phyloP scores from a whole-genome alignment of 2,113 vertebrate genomes.

The Solenodon paradoxus region DNA sequence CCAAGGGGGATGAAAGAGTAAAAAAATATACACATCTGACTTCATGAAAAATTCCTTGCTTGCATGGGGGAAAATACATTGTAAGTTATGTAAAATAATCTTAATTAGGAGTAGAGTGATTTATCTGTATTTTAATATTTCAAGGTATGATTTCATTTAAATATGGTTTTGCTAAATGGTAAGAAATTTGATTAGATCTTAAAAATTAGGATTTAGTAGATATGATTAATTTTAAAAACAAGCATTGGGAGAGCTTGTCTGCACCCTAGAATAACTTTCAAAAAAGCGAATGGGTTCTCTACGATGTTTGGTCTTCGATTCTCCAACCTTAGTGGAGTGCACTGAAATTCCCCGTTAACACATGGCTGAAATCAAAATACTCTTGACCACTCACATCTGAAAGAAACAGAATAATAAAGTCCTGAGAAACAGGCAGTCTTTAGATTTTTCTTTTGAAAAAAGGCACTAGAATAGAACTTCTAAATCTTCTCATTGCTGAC shows the following conservation, averaged over 20 bases:
- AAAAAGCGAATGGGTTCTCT: neutral
- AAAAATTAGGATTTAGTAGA: constrained; percentile 20
- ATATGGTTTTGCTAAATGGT: constrained; percentile 7
- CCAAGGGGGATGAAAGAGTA: neutral
- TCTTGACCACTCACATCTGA: neutral
- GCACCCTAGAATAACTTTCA: constrained; percentile 3
- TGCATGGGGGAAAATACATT: neutral
- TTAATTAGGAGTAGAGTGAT: neutral
- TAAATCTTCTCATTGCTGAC: constrained; percentile 40
- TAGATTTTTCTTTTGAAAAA: constrained; percentile 45
- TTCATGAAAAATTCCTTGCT: neutral
- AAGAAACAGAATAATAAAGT: constrained; percentile 22
- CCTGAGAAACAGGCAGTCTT: constrained; percentile 37
- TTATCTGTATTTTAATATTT: constrained; percentile 33
- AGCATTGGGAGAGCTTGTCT: neutral
- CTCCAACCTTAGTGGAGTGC: neutral
- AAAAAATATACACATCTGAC: neutral
- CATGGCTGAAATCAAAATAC: constrained; percentile 27
- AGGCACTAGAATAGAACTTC: constrained; percentile 33
- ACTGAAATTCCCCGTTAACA: constrained; percentile 14
- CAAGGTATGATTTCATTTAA: constrained; percentile 43
- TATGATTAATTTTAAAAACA: neutral
- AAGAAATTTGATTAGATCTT: neutral
- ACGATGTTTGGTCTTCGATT: neutral
- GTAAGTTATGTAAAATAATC: neutral